Evolutionary conservation across 2,888 invertebrate genomes (phyloP), one percentile per base, ranked within the genome.

Genomic region (Mamestra brassicae): DNA sequence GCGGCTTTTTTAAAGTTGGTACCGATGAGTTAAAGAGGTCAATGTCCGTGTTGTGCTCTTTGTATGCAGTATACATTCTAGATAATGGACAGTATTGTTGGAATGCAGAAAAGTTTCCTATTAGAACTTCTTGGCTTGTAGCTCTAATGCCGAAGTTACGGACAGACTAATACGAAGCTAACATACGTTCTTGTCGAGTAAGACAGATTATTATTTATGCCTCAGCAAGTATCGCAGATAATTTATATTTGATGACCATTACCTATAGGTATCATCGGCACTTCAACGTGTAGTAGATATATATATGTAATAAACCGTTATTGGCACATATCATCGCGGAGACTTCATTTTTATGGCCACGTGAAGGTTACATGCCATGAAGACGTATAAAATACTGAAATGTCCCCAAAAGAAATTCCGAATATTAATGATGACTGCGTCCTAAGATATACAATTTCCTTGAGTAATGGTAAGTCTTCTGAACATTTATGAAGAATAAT

Each of bases 351-450:
- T 17, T 10, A 54, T 45, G n/a, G 26, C 17, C 42, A 57, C 15
- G 13, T 68, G 47, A 57, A 66, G 38, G 26, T 52, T 57, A 66
- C 10, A 38, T 34, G 52, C 47, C 54, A 71, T 54, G 64, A 60
- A 15, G 17, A 38, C 54, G 4, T 65, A 72, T 70, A 60, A 64
- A 57, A 55, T 50, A 38, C 50, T 55, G 81, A 71, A 71, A 61
- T 60, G 45, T 62, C 7, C 36, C 11, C 11, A 54, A 70, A 66
- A 71, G 38, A 71, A 66, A 74, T 61, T 34, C 36, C 15, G 11
- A 76, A 66, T 83, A 66, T 82, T 78, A 50, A 78, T 69, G 45
- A 45, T 65, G 54, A 54, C 72, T 45, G 10, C 11, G 4, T n/a
- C 36, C 42, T 17, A 52, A 69, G 26, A n/a, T 52, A 64, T 57